These are phyloP conservation scores for Tetheella fluctuosa DNA, from an alignment of 2,888 invertebrate genomes.

Conservation along the genomic window DNA sequence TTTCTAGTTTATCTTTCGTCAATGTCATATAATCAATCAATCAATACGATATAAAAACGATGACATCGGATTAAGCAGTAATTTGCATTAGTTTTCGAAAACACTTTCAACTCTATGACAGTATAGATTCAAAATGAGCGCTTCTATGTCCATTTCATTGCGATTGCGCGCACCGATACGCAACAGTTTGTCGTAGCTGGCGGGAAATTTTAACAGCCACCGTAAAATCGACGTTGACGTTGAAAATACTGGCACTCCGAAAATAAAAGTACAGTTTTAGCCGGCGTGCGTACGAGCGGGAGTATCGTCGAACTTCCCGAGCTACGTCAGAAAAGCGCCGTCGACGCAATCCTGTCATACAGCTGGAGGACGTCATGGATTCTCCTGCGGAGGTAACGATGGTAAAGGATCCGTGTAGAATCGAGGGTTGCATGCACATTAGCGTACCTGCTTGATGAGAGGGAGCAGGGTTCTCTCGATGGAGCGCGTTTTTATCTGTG, in stretches of 20 bases:
- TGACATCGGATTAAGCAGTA: not conserved
- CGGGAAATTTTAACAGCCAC: constrained; percentile 71
- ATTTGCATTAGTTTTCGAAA: not conserved
- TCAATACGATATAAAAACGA: not conserved
- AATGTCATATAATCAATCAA: too few species aligned
- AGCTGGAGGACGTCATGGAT: constrained; percentile 46
- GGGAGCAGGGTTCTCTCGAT: constrained; percentile 97
- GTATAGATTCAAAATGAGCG: constrained; percentile 54
- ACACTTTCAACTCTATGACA: not conserved
- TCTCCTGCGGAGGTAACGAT: constrained; percentile 16
- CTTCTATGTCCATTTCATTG: constrained; percentile 38
- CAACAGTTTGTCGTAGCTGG: constrained; percentile 78
- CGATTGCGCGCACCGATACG: constrained; percentile 67
- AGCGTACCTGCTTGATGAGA: constrained; percentile 95
- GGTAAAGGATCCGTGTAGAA: constrained; percentile 24
- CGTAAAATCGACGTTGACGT: constrained; percentile 60
- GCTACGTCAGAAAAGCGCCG: constrained; percentile 65
- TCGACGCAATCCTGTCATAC: constrained; percentile 47
- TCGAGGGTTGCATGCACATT: constrained; percentile 44
- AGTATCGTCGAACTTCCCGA: constrained; percentile 57
- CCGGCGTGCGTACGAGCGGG: constrained; percentile 64
- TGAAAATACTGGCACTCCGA: constrained; percentile 59
- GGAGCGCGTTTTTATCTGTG: constrained; percentile 96
- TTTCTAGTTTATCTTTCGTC: not conserved
- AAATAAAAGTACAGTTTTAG: constrained; percentile 73